A percentile compares a stretch with the other conserved stretches of the same genome.
Conservation (phyloP, 2,113 vertebrate species). For the Gymnogyps californianus region DNA sequence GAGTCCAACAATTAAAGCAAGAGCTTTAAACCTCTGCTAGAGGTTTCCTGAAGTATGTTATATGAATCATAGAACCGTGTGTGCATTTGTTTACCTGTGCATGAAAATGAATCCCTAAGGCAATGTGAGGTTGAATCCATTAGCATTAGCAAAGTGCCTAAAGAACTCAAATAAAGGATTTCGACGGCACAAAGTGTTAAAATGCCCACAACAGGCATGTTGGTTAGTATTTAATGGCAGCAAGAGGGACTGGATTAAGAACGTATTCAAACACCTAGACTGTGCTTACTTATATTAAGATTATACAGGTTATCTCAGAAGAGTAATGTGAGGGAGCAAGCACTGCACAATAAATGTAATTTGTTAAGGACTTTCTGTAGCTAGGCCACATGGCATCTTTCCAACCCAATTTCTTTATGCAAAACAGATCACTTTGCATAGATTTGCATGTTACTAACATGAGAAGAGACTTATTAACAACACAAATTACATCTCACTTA, state of each 20-base stretch:
- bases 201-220: not conserved
- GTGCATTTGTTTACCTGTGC: not conserved
- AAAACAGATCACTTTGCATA: conserved; percentile 6
- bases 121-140: not conserved
- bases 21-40: not conserved
- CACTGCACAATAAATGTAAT: not conserved
- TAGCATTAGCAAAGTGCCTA: not conserved
- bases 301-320: not conserved
- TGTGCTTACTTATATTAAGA: not conserved
- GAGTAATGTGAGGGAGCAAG: not conserved
- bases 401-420: not conserved
- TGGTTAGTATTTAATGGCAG: not conserved
- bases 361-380: not conserved
- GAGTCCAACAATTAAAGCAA: not conserved
- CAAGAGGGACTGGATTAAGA: not conserved
- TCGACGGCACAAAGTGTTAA: not conserved
- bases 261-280: not conserved
- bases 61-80: not conserved
- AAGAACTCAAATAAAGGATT: not conserved
- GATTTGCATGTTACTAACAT: not conserved
- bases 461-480: not conserved
- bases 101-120: not conserved
- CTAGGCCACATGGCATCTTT: not conserved
- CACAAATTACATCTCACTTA: not conserved
- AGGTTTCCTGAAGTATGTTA: not conserved